Evolutionary conservation across 2,888 invertebrate species (phyloP), one percentile per base, ranked within the genome.

Genomic region (Xylocampa areola): DNA sequence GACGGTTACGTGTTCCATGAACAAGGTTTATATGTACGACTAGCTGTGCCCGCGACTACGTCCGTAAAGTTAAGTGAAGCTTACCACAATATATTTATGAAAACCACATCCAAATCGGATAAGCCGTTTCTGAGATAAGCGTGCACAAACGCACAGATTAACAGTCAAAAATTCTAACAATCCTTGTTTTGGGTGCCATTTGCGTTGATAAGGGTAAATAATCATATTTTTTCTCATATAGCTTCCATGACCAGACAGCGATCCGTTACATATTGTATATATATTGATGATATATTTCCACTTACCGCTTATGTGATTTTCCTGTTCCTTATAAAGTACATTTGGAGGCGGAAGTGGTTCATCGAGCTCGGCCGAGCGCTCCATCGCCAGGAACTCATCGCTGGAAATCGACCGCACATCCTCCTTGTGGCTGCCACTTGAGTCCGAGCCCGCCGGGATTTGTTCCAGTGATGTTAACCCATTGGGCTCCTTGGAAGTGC

Each of bases 351-450:
- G 79, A 40, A 87, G 41, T 0, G 89, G 82, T 39, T 80, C 87
- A 6, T 90, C 85, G 5, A 88, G 55, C 50, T 94, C 94, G 1
- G 93, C 83, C 4, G 91, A 90, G n/a, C 93, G 86, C 67, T 94
- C 94, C 92, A 94, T 92, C 7, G 93, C 94, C 17, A 93, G 81
- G 69, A 94, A 94, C 73, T 94, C 94, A 8, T 94, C 94, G 59
- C 94, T 94, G 36, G 93, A 93, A 39, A 86, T 74, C 0, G 92
- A 92, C 11, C 89, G 80, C 4, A 81, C 80, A 29, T 91, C 93
- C 35, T 90, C 92, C 65, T 93, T 92, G 54, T 88, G 87, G 62
- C 88, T 85, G 49, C 86, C 84, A 55, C 86, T 84, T 0, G 92
- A 88, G 33, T 92, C 92, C 0, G 92, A 90, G 0, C 84, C 87